phyloP scores from a whole-genome alignment of 2,113 vertebrate species.

The Mormoops blainvillei region DNA sequence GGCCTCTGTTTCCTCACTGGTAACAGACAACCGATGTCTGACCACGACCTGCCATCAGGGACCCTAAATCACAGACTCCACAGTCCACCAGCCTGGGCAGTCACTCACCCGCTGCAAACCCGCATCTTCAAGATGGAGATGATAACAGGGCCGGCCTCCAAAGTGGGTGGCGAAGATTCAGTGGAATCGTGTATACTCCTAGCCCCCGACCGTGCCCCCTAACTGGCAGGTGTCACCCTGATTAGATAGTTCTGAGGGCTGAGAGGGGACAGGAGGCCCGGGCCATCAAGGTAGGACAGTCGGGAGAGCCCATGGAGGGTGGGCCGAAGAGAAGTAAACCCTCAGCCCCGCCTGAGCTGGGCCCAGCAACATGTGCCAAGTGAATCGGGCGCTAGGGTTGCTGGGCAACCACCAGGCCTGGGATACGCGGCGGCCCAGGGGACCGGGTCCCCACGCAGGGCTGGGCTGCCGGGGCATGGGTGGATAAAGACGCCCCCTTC shows the following conservation, averaged over 20 bases:
- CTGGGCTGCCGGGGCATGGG: not conserved
- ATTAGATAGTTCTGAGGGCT: not conserved
- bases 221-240: too few species aligned
- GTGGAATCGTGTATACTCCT: not conserved
- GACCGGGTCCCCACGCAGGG: not conserved
- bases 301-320: too few species aligned
- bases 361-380: not conserved
- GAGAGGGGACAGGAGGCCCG: accelerated
- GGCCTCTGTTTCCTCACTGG: not conserved
- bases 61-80: not conserved
- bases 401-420: accelerated
- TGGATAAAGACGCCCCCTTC: not conserved
- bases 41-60: accelerated
- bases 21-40: not conserved
- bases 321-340: not conserved
- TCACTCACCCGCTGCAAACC: not conserved
- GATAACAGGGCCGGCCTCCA: not conserved
- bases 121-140: not conserved
- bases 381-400: accelerated
- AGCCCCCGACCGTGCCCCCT: not conserved
- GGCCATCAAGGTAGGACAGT: not conserved
- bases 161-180: not conserved
- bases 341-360: too few species aligned
- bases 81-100: not conserved
- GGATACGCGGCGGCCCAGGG: too few species aligned